Conservation (phyloP, 2,797 vertebrate species). For the Pterois miles region DNA sequence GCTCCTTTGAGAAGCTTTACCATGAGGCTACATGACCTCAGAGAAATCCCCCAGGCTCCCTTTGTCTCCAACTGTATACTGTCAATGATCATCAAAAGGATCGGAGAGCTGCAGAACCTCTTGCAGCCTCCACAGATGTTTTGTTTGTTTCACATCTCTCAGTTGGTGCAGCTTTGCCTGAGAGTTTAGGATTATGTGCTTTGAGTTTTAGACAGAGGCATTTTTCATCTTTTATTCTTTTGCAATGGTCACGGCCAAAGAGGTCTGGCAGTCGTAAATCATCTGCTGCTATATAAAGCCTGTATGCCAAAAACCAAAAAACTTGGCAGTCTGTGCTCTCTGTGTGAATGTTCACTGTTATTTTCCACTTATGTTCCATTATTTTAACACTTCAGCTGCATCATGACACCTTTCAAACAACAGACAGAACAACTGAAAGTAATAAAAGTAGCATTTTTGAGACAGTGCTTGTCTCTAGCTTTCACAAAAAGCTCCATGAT, state of each 20-base stretch:
- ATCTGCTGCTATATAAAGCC: conserved; percentile 33
- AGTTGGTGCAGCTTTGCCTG: conserved; percentile 14
- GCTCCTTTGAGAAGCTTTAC: conserved; percentile 41
- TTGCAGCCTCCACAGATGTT: conserved; percentile 14
- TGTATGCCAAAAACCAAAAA: conserved; percentile 35
- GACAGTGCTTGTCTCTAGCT: conserved; percentile 14
- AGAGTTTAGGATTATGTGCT: conserved; percentile 43
- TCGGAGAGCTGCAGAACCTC: not conserved
- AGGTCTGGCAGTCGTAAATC: conserved; percentile 41
- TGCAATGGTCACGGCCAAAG: conserved; percentile 33
- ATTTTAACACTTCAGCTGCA: conserved; percentile 6
- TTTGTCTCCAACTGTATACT: not conserved
- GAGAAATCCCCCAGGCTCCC: conserved; percentile 16
- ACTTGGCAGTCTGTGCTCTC: conserved; percentile 24
- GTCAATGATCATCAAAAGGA: conserved; percentile 13
- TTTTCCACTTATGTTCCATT: too few relatives aligned
- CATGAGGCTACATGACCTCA: conserved; percentile 21
- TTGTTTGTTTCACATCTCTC: conserved; percentile 15
- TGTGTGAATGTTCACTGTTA: conserved; percentile 19
- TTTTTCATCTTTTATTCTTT: conserved; percentile 35
- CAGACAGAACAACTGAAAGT: conserved; percentile 12
- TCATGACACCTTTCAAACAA: conserved; percentile 26
- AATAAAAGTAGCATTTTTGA: conserved; percentile 16
- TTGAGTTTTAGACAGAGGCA: conserved; percentile 24
- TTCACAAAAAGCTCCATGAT: conserved; percentile 14